These are phyloP conservation scores for Poecilia picta DNA, from an alignment of 2,797 vertebrate genomes.

Conservation along the genomic window DNA sequence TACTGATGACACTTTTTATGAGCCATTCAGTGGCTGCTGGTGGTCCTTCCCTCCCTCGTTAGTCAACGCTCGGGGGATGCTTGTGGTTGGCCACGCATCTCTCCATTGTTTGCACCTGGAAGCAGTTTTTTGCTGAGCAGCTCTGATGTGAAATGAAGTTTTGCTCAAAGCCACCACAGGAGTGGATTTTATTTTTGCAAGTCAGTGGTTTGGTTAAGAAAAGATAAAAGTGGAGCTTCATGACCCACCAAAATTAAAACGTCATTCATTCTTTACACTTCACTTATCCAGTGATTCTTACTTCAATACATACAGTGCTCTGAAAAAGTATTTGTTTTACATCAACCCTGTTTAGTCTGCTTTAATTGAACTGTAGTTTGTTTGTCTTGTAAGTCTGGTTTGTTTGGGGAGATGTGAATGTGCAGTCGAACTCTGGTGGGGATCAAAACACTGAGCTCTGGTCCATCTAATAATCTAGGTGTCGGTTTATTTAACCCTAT, in stretches of 20 bases:
- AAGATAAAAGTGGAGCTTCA: neutral
- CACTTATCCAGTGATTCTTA: neutral
- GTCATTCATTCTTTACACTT: neutral
- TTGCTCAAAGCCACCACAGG: constrained; percentile 18
- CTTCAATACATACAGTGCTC: neutral
- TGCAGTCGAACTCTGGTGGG: no score
- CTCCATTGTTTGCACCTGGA: constrained; percentile 8
- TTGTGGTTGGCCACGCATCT: constrained; percentile 14
- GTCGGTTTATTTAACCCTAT: no score
- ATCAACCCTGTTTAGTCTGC: no score
- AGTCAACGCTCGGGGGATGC: constrained; percentile 16
- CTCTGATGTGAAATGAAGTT: constrained; percentile 10
- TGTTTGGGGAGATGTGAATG: no score
- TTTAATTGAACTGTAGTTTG: no score
- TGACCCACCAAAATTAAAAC: neutral
- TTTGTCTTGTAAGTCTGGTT: no score
- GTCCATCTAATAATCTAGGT: no score
- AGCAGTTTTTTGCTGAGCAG: constrained; percentile 13
- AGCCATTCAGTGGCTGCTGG: constrained; percentile 7
- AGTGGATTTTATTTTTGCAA: constrained; percentile 7
- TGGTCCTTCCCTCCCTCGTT: constrained; percentile 6
- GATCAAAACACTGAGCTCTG: no score
- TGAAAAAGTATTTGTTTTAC: constrained; percentile 1
- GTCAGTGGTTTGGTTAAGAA: neutral
- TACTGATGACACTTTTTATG: constrained; percentile 27